Percentiles rank a stretch among this genome's conserved stretches.
Conservation (phyloP, 30 jellyfish, hydroid and myxozoan genomes). For the Sanderia malayensis region DNA sequence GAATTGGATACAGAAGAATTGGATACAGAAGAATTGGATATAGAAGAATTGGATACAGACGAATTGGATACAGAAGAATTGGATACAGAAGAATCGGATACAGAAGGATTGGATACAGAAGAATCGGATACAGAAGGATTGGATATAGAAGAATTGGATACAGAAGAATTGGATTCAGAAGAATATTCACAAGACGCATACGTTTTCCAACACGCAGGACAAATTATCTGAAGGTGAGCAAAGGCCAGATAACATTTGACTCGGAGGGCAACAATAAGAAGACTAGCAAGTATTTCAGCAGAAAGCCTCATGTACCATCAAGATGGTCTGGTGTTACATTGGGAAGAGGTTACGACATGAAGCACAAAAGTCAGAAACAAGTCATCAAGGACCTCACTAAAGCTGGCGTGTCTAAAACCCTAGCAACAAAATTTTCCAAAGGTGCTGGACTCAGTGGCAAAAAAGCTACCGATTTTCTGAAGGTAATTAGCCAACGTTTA, state of each 20-base stretch:
- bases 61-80: too few relatives aligned
- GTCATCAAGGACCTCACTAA: slow-evolving; percentile 35
- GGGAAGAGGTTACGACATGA: slow-evolving; percentile 79
- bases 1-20: too few relatives aligned
- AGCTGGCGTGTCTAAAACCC: slow-evolving; percentile 36
- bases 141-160: not conserved
- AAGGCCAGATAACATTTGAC: slow-evolving; percentile 68
- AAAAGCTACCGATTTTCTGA: slow-evolving; percentile 35
- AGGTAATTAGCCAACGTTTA: too few relatives aligned
- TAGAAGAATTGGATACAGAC: too few relatives aligned
- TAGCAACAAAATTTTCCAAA: slow-evolving; percentile 40
- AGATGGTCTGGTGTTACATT: slow-evolving; percentile 67
- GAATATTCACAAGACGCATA: slow-evolving; percentile 5
- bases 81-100: too few relatives aligned
- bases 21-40: too few relatives aligned
- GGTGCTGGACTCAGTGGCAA: slow-evolving; percentile 46
- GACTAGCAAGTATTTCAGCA: slow-evolving; percentile 52
- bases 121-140: not conserved
- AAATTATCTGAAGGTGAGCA: slow-evolving; percentile 52
- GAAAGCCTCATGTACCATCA: slow-evolving; percentile 67
- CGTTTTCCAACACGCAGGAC: too few relatives aligned
- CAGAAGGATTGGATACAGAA: too few relatives aligned
- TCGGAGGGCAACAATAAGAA: slow-evolving; percentile 69
- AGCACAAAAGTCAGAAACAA: slow-evolving; percentile 41
- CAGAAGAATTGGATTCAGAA: too few relatives aligned